These are phyloP conservation scores for Cheirogaleus major DNA, from an alignment of 2,797 vertebrate species.

Conservation along the genomic window DNA sequence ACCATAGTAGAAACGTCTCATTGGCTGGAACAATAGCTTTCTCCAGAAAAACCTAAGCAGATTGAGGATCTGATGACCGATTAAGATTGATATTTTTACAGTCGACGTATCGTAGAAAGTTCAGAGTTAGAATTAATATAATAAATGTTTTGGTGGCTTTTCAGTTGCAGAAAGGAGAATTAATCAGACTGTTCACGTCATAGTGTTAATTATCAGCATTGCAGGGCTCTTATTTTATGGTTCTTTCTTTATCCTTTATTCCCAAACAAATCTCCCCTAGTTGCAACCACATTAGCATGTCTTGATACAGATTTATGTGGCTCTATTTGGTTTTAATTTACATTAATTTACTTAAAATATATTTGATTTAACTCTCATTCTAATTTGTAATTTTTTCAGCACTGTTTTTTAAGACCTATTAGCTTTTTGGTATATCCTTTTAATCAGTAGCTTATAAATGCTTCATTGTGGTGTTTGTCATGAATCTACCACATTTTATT, in stretches of 20 bases:
- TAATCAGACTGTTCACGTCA: not conserved
- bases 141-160: not conserved
- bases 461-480: not conserved
- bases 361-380: not conserved
- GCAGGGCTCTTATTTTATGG: not conserved
- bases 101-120: not conserved
- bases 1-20: not conserved
- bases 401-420: not conserved
- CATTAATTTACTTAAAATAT: not conserved
- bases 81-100: not conserved
- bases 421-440: not conserved
- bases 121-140: not conserved
- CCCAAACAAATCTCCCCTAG: not conserved
- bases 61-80: not conserved
- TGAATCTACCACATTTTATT: not conserved
- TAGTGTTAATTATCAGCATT: not conserved
- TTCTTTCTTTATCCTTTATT: not conserved
- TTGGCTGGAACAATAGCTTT: not conserved
- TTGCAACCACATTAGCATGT: not conserved
- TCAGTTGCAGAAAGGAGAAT: not conserved
- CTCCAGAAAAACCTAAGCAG: not conserved
- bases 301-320: not conserved
- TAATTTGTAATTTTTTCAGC: not conserved
- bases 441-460: not conserved
- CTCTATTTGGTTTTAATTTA: not conserved